Base-by-base conservation (phyloP, 2,888 invertebrate genomes). In the Nymphalis urticae region DNA sequence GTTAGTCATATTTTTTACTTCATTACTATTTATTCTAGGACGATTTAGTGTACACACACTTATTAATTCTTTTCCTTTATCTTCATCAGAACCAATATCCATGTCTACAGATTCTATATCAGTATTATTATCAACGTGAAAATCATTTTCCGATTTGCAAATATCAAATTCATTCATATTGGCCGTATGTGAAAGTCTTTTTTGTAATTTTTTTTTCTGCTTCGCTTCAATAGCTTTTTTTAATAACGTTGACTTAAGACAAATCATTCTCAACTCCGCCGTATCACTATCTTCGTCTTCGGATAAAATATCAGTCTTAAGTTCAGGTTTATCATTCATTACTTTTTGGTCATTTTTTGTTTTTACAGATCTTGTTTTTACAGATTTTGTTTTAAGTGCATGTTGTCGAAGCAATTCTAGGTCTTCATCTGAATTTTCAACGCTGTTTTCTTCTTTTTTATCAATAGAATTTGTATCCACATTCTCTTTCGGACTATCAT, bases 181-280 rank as follows among this genome's bases (percentile, higher is more conserved):
- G 48, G 82, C 79, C 66, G 88, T 85, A 70, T 88, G 88, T 8
- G 89, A 89, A 42, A 88, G 74, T 68, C 80, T 82, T 77, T 92
- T 91, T 65, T 82, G 85, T 71, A 86, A 71, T 76, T 89, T 92
- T 74, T 89, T 86, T 68, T 90, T 90, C 72, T 84, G 85, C 82
- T 94, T 94, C 79, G 94, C 90, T 80, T 94, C 93, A 73, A 93
- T 92, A 69, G 94, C 94, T 82, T 95, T 95, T 76, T 95, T 95
- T 54, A 95, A 77, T 56, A 95, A 86, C 8, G 95, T 94, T n/a
- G 95, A 95, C 75, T 94, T 94, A n/a, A 95, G 84, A 65, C 95
- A 95, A 73, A 94, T 95, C 75, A 95, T 84, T 74, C 95, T 88
- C 61, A 95, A 83, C 75, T 95, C 93, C 64, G 94, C 85, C 71